phyloP scores from a whole-genome alignment of 2,797 vertebrate species.

The Pseudochaenichthys georgianus region DNA sequence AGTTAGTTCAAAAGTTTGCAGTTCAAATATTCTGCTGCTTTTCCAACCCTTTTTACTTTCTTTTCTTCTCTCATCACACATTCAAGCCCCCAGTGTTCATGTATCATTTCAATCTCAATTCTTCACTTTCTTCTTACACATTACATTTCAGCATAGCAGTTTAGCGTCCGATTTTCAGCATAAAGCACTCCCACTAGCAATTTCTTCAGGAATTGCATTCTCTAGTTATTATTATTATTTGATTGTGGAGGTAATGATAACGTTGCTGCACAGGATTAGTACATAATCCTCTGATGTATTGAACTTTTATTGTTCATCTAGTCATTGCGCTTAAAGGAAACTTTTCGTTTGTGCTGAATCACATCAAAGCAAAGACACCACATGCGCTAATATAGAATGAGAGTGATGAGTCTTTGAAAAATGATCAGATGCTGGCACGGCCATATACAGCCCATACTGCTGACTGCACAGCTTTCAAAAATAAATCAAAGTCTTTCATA shows the following conservation, averaged over 20 bases:
- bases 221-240: not conserved
- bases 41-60: too few species aligned
- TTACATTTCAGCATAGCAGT: too few species aligned
- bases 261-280: not conserved
- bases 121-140: too few species aligned
- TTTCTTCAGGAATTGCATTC: too few species aligned
- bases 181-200: too few species aligned
- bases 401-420: constrained; percentile 39
- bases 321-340: constrained; percentile 2
- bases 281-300: not conserved
- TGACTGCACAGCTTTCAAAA: constrained; percentile 35
- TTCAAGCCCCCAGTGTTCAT: too few species aligned
- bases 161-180: too few species aligned
- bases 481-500: constrained; percentile 42
- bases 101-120: too few species aligned
- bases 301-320: not conserved
- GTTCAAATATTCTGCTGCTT: too few species aligned
- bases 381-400: not conserved
- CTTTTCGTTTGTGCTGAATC: not conserved
- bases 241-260: not conserved
- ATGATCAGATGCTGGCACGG: constrained; percentile 6
- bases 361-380: not conserved
- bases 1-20: too few species aligned
- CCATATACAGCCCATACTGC: constrained; percentile 19
- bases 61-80: too few species aligned